Percentiles rank a stretch among this genome's conserved stretches.
These are phyloP conservation scores for Calephelis nemesis DNA, from an alignment of 1,140 invertebrate species.

Conservation along the genomic window DNA sequence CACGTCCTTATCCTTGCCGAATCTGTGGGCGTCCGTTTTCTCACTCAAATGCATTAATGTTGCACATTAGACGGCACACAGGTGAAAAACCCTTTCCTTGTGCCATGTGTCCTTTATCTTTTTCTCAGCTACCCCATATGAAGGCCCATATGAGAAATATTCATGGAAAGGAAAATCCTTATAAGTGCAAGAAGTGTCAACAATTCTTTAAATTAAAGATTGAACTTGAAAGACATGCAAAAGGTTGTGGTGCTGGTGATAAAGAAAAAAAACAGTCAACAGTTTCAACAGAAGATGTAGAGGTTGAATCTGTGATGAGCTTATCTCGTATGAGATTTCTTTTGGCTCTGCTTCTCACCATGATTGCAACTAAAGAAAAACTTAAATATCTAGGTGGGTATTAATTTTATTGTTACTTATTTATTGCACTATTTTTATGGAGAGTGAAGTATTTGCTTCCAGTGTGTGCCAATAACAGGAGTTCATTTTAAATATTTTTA, in stretches of 20 bases:
- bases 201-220: conserved; percentile 89
- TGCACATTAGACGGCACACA: conserved; percentile 85
- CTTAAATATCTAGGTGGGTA: conserved; percentile 87
- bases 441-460: conserved; percentile 63
- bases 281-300: conserved; percentile 52
- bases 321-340: conserved; percentile 88
- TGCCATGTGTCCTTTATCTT: conserved; percentile 84
- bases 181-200: conserved; percentile 84
- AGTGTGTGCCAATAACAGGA: conserved; percentile 71
- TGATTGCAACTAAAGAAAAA: conserved; percentile 88
- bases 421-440: conserved; percentile 57
- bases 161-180: conserved; percentile 86
- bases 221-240: conserved; percentile 83
- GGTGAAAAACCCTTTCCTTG: conserved; percentile 92
- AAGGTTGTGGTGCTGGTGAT: conserved; percentile 66
- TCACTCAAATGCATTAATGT: conserved; percentile 90
- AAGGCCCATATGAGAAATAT: conserved; percentile 91
- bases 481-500: conserved; percentile 40
- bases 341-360: conserved; percentile 88
- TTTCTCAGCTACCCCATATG: conserved; percentile 88
- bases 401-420: conserved; percentile 38
- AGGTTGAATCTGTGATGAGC: conserved; percentile 80
- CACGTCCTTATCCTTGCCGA: conserved; percentile 88
- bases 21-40: conserved; percentile 90
- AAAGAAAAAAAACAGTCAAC: conserved; percentile 50